These are phyloP conservation scores for Progne subis DNA, from an alignment of 2,113 vertebrate species.

Conservation along the genomic window DNA sequence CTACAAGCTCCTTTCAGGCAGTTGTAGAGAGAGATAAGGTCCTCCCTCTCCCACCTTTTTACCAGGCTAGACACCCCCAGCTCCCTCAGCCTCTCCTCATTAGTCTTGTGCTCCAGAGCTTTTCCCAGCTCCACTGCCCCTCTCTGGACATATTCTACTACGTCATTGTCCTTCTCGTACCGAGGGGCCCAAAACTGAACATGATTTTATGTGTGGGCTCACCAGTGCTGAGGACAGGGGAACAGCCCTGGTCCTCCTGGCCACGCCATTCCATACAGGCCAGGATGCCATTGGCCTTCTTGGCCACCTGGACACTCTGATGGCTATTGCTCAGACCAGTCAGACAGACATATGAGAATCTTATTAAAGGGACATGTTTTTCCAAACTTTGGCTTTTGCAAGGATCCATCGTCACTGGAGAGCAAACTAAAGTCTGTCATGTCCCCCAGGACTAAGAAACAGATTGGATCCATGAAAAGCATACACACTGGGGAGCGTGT, in stretches of 20 bases:
- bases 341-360: not conserved
- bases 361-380: not conserved
- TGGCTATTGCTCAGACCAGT: not conserved
- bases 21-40: rapidly evolving
- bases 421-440: not conserved
- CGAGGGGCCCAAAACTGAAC: not conserved
- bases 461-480: not conserved
- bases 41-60: rapidly evolving
- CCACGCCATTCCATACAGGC: not conserved
- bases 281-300: not conserved
- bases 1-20: not conserved
- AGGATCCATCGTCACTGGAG: not conserved
- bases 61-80: not conserved
- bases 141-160: rapidly evolving
- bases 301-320: not conserved
- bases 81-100: not conserved
- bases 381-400: not conserved
- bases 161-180: not conserved
- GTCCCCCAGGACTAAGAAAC: not conserved
- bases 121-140: not conserved
- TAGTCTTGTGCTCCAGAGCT: not conserved
- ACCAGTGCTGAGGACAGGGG: rapidly evolving
- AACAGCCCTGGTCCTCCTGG: not conserved
- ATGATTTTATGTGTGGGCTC: rapidly evolving
- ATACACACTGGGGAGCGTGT: rapidly evolving